Evolutionary conservation across 2,888 invertebrate genomes (phyloP).

Genomic region (Myopa tessellatipennis): DNA sequence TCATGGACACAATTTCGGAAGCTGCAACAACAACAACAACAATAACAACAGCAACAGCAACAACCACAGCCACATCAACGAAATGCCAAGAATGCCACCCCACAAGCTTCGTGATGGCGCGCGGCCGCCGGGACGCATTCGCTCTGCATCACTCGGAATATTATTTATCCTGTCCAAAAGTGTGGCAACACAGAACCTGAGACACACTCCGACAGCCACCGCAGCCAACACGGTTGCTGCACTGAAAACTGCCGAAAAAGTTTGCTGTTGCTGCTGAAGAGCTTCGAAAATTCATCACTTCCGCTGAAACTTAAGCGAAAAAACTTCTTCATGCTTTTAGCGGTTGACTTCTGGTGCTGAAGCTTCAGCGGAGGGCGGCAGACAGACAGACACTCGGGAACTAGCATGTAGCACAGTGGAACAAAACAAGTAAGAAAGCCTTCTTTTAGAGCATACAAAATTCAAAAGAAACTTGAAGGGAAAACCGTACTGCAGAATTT

Average conservation of each 20-base stretch:
- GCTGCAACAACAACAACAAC: conserved; percentile 2
- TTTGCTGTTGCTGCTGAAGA: conserved; percentile 1
- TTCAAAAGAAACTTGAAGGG: not conserved
- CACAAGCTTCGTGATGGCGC: conserved; percentile 16
- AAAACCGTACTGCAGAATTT: not conserved
- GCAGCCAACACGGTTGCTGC: not conserved
- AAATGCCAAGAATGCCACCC: conserved; percentile 17
- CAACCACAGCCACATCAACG: not conserved
- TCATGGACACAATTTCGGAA: conserved; percentile 23
- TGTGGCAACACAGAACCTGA: not conserved
- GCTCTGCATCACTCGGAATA: conserved; percentile 31
- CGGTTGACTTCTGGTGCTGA: not conserved
- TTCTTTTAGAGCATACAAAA: not conserved
- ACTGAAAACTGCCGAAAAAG: conserved; percentile 9
- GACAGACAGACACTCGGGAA: not conserved
- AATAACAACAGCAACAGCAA: not conserved
- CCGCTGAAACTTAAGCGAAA: not conserved
- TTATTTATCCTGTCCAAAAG: conserved; percentile 35
- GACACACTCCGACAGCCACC: not conserved
- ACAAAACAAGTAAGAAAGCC: not conserved
- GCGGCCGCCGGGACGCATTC: conserved; percentile 17
- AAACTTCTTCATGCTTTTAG: not conserved
- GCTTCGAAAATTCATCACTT: conserved; percentile 24
- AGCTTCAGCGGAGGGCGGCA: not conserved
- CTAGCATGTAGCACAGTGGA: not conserved